Conservation (phyloP, 1,140 invertebrate species). For the Eurosta solidaginis region DNA sequence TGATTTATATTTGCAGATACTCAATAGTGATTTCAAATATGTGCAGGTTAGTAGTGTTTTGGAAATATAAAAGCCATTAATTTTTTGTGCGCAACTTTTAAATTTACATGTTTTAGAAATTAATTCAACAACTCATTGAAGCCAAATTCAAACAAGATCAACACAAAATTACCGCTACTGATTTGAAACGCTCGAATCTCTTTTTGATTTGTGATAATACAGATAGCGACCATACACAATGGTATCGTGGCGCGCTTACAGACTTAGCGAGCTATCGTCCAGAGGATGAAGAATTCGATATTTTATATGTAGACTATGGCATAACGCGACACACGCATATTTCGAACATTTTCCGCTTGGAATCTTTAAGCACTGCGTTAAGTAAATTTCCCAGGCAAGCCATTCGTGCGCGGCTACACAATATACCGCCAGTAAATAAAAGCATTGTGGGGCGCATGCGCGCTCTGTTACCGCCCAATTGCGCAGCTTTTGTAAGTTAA, state of each 20-base stretch:
- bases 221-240: conserved; percentile 41
- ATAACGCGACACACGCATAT: conserved; percentile 48
- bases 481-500: conserved; percentile 45
- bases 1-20: conserved; percentile 49
- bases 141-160: conserved; percentile 43
- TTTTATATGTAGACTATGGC: conserved; percentile 54
- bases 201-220: conserved; percentile 50
- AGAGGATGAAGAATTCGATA: conserved; percentile 47
- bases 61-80: no score
- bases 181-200: conserved; percentile 47
- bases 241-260: conserved; percentile 46
- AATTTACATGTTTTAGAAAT: conserved; percentile 32
- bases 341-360: conserved; percentile 54
- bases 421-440: conserved; percentile 47
- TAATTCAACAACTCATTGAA: conserved; percentile 44
- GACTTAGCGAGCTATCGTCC: conserved; percentile 36
- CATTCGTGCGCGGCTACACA: conserved; percentile 46
- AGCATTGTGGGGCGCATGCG: conserved; percentile 47
- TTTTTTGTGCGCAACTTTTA: background rate
- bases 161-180: conserved; percentile 42
- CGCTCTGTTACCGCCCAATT: conserved; percentile 44
- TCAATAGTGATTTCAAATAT: conserved; percentile 48
- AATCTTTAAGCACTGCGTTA: conserved; percentile 51
- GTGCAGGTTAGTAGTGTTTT: conserved; percentile 37
- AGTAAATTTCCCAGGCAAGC: conserved; percentile 51